Base-by-base conservation (phyloP, 2,888 invertebrate species). In the Dasypolia templi region DNA sequence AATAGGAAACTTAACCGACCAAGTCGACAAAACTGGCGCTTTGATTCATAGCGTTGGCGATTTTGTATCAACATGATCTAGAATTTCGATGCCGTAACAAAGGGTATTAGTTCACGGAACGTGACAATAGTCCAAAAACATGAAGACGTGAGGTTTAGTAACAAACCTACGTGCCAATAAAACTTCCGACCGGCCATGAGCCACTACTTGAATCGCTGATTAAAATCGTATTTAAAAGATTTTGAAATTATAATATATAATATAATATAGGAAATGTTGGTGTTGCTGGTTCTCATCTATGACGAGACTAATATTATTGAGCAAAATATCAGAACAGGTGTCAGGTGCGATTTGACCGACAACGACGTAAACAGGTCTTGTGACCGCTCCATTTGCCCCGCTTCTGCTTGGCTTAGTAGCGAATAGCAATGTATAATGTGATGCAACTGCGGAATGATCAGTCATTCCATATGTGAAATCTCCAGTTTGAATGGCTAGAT, bases 41-140 rank as follows among this genome's bases (percentile, higher is more conserved):
- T 72, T 66, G 72, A 68, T 66, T 69, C 59, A 62, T 75, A 63
- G 19, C 53, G 58, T 63, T 67, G 44, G 49, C 44, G 58, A 71
- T 81, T 66, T 82, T 78, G 72, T 82, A 87, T 86, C 86, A 89
- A 89, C 87, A 88, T 86, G 73, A 82, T 87, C 79, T 88, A 85
- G 86, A 86, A 86, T 90, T 89, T 85, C 85, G 75, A 86, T 86
- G 84, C 22, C n/a, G 61, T 68, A 84, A 86, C 86, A 87, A 87
- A 86, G 81, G 86, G 84, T 87, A 87, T 84, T 87, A 81, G 88
- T 93, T 91, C 92, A 81, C 75, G 82, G 92, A 92, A 95, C 95
- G 95, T 95, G 95, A 94, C 92, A 92, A 92, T 93, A 89, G 88
- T 88, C 88, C 79, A 86, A 91, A 90, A 89, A 86, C 82, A 78